phyloP scores from a whole-genome alignment of 2,888 invertebrate genomes.

The Campaea margaritaria region DNA sequence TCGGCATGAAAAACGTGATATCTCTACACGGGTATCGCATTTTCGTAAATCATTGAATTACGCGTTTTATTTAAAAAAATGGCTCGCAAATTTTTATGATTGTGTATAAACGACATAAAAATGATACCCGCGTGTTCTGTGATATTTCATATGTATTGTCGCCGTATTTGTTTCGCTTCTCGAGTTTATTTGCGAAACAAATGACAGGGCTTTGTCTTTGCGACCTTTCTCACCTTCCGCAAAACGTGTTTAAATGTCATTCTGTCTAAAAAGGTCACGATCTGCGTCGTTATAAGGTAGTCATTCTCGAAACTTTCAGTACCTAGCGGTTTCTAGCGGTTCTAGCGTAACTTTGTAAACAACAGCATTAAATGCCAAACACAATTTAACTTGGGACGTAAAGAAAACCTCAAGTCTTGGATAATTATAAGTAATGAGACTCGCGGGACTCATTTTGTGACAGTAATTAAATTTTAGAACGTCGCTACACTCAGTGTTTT shows the following conservation, averaged over 20 bases:
- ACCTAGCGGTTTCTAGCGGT: conserved; percentile 4
- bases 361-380: conserved; percentile 47
- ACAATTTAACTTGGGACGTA: conserved; percentile 57
- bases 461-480: conserved; percentile 55
- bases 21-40: conserved; percentile 33
- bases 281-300: background rate
- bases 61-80: conserved; percentile 13
- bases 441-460: conserved; percentile 46
- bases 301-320: background rate
- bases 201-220: conserved; percentile 54
- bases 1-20: conserved; percentile 23
- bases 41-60: conserved; percentile 36
- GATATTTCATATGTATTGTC: background rate
- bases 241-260: conserved; percentile 24
- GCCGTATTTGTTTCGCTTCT: conserved; percentile 33
- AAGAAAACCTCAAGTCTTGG: conserved; percentile 47
- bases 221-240: conserved; percentile 43
- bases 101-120: conserved; percentile 1
- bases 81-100: conserved; percentile 13
- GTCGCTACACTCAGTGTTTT: conserved; percentile 34
- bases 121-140: too few relatives aligned
- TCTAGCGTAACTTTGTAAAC: conserved; percentile 45
- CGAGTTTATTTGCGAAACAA: conserved; percentile 57
- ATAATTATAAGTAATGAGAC: conserved; percentile 51
- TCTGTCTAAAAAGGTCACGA: conserved; percentile 20